Conservation (phyloP, 2,797 vertebrate genomes). For the Nasua narica region DNA sequence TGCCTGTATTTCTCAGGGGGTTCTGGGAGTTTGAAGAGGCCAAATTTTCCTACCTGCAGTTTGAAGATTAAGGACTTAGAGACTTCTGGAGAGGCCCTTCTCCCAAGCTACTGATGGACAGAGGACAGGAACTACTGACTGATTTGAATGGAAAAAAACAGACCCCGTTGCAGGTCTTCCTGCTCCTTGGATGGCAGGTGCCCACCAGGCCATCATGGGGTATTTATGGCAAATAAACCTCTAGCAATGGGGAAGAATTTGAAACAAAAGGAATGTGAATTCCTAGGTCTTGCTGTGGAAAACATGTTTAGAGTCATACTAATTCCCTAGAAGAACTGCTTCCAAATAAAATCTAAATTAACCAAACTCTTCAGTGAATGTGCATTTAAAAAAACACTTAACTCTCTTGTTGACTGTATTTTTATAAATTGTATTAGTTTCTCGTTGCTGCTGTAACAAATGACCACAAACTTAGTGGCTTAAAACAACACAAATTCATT, state of each 20-base stretch:
- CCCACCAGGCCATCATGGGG: background rate
- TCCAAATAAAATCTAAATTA: background rate
- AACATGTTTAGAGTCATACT: background rate
- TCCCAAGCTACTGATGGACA: background rate
- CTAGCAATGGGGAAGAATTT: background rate
- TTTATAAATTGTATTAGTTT: background rate
- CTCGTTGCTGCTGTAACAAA: background rate
- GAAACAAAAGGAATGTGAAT: background rate
- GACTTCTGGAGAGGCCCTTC: slow-evolving; percentile 6
- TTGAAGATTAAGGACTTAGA: slow-evolving; percentile 66
- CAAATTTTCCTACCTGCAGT: slow-evolving; percentile 55
- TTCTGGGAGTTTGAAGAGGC: slow-evolving; percentile 42
- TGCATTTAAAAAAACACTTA: slow-evolving; percentile 7
- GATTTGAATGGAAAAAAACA: background rate
- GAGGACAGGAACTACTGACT: background rate
- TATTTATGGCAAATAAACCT: background rate
- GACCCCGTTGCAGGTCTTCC: background rate
- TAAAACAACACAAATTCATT: background rate
- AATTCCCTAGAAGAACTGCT: background rate
- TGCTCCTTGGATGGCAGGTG: background rate
- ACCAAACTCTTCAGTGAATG: background rate
- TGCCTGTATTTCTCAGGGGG: slow-evolving; percentile 13
- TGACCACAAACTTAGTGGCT: background rate
- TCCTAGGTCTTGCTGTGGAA: background rate
- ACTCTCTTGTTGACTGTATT: background rate